Conservation (phyloP, 2,797 vertebrate species). For the Parotocinclus haroldoi region DNA sequence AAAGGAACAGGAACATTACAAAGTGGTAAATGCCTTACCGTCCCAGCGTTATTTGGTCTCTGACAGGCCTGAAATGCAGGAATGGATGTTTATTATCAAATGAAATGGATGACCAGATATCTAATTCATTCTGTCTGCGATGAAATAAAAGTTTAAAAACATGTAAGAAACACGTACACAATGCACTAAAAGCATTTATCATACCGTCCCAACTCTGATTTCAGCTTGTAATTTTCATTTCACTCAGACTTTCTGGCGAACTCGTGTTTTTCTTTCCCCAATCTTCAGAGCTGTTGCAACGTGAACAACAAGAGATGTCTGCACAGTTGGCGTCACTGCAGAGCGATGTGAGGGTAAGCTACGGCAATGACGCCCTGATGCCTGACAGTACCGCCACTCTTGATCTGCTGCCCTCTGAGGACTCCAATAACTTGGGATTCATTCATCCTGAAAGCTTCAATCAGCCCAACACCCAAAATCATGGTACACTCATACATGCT, state of each 20-base stretch:
- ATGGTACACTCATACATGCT: slow-evolving; percentile 51
- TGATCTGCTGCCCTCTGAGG: slow-evolving; percentile 82
- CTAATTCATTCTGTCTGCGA: too few relatives aligned
- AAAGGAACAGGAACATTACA: too few relatives aligned
- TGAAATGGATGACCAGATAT: too few relatives aligned
- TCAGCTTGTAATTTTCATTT: too few relatives aligned
- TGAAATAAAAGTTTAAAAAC: too few relatives aligned
- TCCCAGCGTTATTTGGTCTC: too few relatives aligned
- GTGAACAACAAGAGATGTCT: slow-evolving; percentile 92
- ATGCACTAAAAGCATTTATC: too few relatives aligned
- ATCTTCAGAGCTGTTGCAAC: slow-evolving; percentile 84
- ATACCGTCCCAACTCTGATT: too few relatives aligned
- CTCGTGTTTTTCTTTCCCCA: neutral
- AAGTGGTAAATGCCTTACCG: too few relatives aligned
- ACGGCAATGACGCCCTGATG: slow-evolving; percentile 96
- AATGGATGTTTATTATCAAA: too few relatives aligned
- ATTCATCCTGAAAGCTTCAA: slow-evolving; percentile 93
- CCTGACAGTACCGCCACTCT: slow-evolving; percentile 82
- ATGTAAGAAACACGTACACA: too few relatives aligned
- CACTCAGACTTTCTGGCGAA: neutral
- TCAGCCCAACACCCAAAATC: slow-evolving; percentile 92
- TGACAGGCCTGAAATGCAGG: too few relatives aligned
- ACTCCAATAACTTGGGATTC: slow-evolving; percentile 81
- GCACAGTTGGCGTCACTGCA: slow-evolving; percentile 93
- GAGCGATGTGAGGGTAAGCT: slow-evolving; percentile 91